Conservation (phyloP, 2,797 vertebrate species). For the Atherinosoma microstoma region DNA sequence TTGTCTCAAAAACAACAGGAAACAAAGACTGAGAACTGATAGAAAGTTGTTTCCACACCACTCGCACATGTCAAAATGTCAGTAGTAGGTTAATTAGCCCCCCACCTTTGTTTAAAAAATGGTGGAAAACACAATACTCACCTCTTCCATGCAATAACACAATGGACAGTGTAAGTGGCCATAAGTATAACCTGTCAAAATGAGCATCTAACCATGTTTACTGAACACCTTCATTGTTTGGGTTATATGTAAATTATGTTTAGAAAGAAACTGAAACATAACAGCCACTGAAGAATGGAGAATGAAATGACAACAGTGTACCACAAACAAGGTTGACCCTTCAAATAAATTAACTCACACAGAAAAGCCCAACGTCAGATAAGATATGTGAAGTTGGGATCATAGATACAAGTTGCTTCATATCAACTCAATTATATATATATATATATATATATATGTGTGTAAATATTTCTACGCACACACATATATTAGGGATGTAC, state of each 20-base stretch:
- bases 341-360: constrained; percentile 14
- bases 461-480: no score
- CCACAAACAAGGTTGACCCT: background rate
- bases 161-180: constrained; percentile 34
- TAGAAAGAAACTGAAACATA: constrained; percentile 1
- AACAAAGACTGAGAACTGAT: constrained; percentile 75
- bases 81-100: constrained; percentile 68
- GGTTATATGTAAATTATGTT: constrained; percentile 13
- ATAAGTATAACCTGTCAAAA: constrained; percentile 47
- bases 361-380: constrained; percentile 12
- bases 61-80: constrained; percentile 75
- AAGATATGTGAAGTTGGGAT: background rate
- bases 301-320: constrained; percentile 5
- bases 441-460: no score
- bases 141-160: constrained; percentile 48
- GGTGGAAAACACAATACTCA: constrained; percentile 59
- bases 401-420: constrained; percentile 3
- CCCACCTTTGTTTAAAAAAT: constrained; percentile 64
- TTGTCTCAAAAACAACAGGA: constrained; percentile 83
- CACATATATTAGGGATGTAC: no score
- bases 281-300: constrained; percentile 10
- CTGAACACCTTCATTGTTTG: constrained; percentile 19
- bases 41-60: constrained; percentile 78
- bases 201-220: constrained; percentile 29
- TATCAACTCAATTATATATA: background rate